Percentiles rank a stretch among this genome's conserved stretches.
Evolutionary conservation across 2,113 vertebrate species (phyloP).

Genomic region (Octodon degus): DNA sequence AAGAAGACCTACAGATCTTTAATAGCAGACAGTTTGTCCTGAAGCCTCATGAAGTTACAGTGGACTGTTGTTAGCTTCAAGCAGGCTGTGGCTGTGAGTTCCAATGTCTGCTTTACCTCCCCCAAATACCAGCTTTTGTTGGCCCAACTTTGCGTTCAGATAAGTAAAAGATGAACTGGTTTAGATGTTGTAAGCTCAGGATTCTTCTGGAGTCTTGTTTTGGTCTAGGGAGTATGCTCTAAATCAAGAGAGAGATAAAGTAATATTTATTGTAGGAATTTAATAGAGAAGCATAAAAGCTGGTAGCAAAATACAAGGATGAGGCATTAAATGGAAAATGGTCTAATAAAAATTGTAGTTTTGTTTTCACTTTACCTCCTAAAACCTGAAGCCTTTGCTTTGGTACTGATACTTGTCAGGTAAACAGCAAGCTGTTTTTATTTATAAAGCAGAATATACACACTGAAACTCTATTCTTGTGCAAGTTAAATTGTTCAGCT

Average conservation of each 20-base stretch:
- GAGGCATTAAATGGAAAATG: background rate
- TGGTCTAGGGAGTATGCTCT: background rate
- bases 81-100: background rate
- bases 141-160: too few relatives aligned
- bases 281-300: background rate
- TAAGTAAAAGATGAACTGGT: conserved; percentile 22
- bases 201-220: conserved; percentile 23
- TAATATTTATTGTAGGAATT: conserved; percentile 47
- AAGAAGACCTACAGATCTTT: background rate
- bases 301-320: background rate
- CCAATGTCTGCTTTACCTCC: background rate
- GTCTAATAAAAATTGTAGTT: background rate
- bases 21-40: background rate
- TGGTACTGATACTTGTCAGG: background rate
- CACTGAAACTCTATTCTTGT: background rate
- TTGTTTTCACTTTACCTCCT: conserved; percentile 26
- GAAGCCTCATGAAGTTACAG: background rate
- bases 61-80: background rate
- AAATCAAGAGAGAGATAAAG: background rate
- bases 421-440: conserved; percentile 3
- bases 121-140: background rate
- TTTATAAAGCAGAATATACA: conserved; percentile 47
- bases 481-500: conserved; percentile 11
- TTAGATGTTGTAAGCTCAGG: background rate
- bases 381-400: conserved; percentile 10